Evolutionary conservation across 2,888 invertebrate genomes (phyloP).

Genomic region (Melitaea athalia): DNA sequence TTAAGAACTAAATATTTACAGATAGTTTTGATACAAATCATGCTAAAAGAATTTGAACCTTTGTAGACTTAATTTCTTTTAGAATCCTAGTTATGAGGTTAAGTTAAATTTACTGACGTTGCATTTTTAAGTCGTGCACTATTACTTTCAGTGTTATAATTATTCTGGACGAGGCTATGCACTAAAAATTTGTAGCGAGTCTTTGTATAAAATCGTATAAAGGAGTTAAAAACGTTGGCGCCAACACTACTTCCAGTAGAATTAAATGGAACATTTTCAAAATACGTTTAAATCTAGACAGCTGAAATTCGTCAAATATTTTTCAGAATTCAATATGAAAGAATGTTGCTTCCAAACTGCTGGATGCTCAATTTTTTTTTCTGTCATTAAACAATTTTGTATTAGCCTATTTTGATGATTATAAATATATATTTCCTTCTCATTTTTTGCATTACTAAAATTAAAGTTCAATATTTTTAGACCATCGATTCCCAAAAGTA

Average conservation of each 20-base stretch:
- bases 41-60: too few species aligned
- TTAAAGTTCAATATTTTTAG: conserved; percentile 23
- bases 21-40: too few species aligned
- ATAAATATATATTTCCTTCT: neutral
- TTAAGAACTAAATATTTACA: too few species aligned
- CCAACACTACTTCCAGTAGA: conserved; percentile 34
- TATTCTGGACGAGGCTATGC: conserved; percentile 34
- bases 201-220: conserved; percentile 33
- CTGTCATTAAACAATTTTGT: neutral
- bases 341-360: neutral
- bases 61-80: neutral
- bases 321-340: conserved; percentile 7
- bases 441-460: neutral
- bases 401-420: neutral
- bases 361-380: too few species aligned
- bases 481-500: conserved; percentile 32
- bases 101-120: conserved; percentile 14
- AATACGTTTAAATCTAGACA: conserved; percentile 32
- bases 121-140: conserved; percentile 30
- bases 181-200: conserved; percentile 30
- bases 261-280: conserved; percentile 40
- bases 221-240: conserved; percentile 28
- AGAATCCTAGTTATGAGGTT: too few species aligned
- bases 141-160: conserved; percentile 30
- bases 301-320: neutral